These are phyloP conservation scores for Sarcophaga caerulescens DNA, from an alignment of 2,888 invertebrate genomes.

Conservation along the genomic window DNA sequence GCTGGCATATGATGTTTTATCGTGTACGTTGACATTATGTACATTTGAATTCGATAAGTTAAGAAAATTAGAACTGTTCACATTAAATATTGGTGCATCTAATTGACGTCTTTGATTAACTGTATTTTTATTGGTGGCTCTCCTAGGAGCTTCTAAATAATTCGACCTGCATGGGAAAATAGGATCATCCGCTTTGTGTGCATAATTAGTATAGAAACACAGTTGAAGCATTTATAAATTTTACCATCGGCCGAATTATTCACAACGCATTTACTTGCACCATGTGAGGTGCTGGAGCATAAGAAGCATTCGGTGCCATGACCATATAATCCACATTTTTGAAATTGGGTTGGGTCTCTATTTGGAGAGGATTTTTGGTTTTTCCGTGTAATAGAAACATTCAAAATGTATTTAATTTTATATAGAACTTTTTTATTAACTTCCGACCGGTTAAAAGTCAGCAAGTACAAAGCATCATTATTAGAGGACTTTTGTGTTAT, in stretches of 20 bases:
- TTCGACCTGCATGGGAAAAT: constrained; percentile 1
- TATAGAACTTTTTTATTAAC: too few species aligned
- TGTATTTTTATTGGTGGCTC: neutral
- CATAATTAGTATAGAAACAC: neutral
- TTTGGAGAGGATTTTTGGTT: neutral
- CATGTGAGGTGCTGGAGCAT: neutral
- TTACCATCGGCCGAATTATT: neutral
- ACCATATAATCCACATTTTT: constrained; percentile 1
- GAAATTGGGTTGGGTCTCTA: constrained; percentile 7
- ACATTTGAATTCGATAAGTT: constrained; percentile 3
- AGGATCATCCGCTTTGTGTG: neutral
- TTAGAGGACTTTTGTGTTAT: too few species aligned
- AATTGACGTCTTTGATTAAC: neutral
- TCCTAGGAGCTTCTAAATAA: constrained; percentile 3
- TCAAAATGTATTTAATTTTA: neutral
- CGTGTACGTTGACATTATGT: neutral
- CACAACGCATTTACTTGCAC: neutral
- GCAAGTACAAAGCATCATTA: too few species aligned
- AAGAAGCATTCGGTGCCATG: constrained; percentile 20
- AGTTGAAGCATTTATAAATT: constrained; percentile 21
- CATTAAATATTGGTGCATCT: neutral
- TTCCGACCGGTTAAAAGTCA: too few species aligned
- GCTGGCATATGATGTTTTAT: neutral
- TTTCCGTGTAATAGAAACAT: neutral
- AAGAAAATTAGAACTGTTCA: neutral